A percentile compares a stretch with the other conserved stretches of the same genome.
These are phyloP conservation scores for Gallinago media DNA, from an alignment of 2,113 vertebrate species.

Conservation along the genomic window DNA sequence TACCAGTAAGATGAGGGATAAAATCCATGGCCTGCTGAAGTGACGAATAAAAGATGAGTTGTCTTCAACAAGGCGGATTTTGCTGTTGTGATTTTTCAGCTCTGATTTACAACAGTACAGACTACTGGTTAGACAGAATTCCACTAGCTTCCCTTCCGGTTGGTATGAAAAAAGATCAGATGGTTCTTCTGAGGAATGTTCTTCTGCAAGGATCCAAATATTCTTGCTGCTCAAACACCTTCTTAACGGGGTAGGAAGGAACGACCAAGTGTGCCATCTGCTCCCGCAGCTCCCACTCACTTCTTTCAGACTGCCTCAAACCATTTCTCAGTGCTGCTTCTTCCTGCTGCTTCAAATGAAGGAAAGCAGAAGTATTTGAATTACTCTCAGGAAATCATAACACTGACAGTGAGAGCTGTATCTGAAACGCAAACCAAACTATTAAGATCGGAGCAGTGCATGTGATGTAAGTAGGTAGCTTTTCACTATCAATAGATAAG, in stretches of 20 bases:
- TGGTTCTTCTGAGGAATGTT: constrained; percentile 19
- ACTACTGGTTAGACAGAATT: constrained; percentile 9
- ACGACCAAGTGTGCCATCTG: constrained; percentile 26
- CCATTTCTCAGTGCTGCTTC: not conserved
- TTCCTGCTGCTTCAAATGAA: constrained; percentile 54
- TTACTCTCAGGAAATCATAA: constrained; percentile 17
- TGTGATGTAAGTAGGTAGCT: not conserved
- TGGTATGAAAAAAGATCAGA: constrained; percentile 3
- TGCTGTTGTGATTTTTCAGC: not conserved
- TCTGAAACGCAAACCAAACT: not conserved
- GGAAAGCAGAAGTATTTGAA: constrained; percentile 35
- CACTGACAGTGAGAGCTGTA: not conserved
- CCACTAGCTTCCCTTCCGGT: not conserved
- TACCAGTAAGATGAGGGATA: not conserved
- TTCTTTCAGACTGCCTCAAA: constrained; percentile 60
- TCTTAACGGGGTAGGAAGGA: constrained; percentile 60
- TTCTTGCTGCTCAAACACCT: constrained; percentile 29
- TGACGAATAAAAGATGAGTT: not conserved
- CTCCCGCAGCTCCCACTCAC: constrained; percentile 32
- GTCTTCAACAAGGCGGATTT: not conserved
- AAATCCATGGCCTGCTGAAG: not conserved
- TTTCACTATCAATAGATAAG: not conserved
- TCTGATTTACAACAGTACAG: constrained; percentile 1
- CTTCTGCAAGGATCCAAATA: not conserved
- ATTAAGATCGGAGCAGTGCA: not conserved